phyloP scores from a whole-genome alignment of 2,113 vertebrate species.

The Typhlomys cinereus region DNA sequence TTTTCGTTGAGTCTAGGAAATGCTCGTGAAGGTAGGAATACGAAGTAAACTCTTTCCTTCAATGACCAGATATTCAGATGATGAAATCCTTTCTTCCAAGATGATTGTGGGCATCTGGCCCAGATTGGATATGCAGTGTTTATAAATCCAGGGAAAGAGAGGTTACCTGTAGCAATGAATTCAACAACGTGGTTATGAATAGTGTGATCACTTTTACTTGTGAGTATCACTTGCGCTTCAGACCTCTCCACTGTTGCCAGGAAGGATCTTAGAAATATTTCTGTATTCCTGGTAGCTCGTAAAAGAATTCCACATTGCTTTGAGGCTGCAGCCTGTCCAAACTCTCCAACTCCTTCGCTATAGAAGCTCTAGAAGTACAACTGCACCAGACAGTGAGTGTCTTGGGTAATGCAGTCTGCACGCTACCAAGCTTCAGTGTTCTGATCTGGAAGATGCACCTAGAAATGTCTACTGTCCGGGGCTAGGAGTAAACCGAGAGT shows the following conservation, averaged over 20 bases:
- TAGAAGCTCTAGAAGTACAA: neutral
- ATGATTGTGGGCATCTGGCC: conserved; percentile 69
- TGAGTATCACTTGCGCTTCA: neutral
- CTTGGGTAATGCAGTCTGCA: neutral
- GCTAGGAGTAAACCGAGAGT: neutral
- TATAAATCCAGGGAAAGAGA: conserved; percentile 61
- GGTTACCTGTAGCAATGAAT: conserved; percentile 60
- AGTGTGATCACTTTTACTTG: conserved; percentile 37
- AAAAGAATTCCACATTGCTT: neutral
- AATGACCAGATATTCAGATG: conserved; percentile 66
- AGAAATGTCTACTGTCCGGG: neutral
- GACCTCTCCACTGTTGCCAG: neutral
- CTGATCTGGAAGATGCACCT: conserved; percentile 2
- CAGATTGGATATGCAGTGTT: conserved; percentile 70
- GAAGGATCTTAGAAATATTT: conserved; percentile 40
- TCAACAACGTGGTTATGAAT: conserved; percentile 47
- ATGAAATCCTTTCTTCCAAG: conserved; percentile 62
- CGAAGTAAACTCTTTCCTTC: conserved; percentile 67
- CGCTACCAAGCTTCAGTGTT: neutral
- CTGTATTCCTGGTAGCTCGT: neutral
- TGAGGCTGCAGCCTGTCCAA: neutral
- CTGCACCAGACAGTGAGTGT: neutral
- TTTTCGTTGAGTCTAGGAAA: conserved; percentile 54
- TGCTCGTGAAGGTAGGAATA: conserved; percentile 71
- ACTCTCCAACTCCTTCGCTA: neutral